Base-by-base conservation (phyloP, 2,888 invertebrate genomes). In the Vannuccia rotundouncinata region DNA sequence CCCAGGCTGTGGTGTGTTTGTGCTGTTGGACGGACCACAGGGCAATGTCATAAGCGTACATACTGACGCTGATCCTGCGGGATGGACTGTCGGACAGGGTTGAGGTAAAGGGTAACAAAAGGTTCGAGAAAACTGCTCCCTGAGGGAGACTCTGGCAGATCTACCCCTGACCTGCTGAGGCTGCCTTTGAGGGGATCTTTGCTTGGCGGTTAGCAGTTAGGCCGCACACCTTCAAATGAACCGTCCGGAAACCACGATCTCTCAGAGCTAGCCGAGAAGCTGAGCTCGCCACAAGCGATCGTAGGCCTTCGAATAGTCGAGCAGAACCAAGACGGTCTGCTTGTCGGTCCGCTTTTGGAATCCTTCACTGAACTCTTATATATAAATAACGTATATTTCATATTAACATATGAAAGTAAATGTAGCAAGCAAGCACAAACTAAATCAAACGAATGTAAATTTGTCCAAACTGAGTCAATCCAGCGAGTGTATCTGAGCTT, bases 261-360 rank as follows among this genome's bases (percentile, higher is more conserved):
- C 75, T 1, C 13, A 27, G 17, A 75, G 75, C 5, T 30, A n/a
- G 75, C 29, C 75, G 22, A 75, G 75, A 22, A 75, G 31, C 29
- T 75, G 17, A 17, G 31, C 75, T 75, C 29, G 29, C 75, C 75
- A 27, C 31, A 75, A 22, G 29, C 75, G 75, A 28, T 75, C 75
- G 75, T 75, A 75, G 29, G 75, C 75, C 75, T 75, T 75, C 10
- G 75, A 27, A 2, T 75, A 75, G 31, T 75, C 75, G 2, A 75
- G 75, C 17, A 75, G 75, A 13, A 30, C 22, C 75, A 75, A n/a
- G 29, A 75, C 75, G 17, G 29, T 75, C 17, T 29, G 22, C 29
- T 75, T 17, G 29, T 22, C 28, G 5, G 75, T 22, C 10, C 13
- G 31, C 5, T 5, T n/a, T 30, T 75, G 75, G 29, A 75, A 75